These are phyloP conservation scores for Cyrtorhinus lividipennis DNA, from an alignment of 1,140 invertebrate species.

Conservation along the genomic window DNA sequence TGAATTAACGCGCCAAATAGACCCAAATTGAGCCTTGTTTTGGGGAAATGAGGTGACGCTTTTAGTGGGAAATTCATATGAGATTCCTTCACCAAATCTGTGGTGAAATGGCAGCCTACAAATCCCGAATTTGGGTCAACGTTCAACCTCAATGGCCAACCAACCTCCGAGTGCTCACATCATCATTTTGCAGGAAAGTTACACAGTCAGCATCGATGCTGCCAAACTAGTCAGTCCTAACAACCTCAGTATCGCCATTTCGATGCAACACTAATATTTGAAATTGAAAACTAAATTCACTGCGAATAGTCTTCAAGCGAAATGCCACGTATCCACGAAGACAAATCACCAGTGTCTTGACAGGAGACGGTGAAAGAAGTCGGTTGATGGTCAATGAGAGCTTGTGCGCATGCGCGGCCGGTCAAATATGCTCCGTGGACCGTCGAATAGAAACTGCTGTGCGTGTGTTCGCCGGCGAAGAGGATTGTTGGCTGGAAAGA, in stretches of 20 bases:
- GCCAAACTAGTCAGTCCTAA: background rate
- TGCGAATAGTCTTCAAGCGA: slow-evolving; percentile 27
- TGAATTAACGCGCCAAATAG: too few relatives aligned
- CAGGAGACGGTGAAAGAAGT: slow-evolving; percentile 42
- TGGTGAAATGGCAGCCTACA: too few relatives aligned
- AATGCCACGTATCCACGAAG: slow-evolving; percentile 73
- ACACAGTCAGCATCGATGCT: background rate
- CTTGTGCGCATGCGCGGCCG: slow-evolving; percentile 69
- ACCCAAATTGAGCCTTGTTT: too few relatives aligned
- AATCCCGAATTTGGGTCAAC: too few relatives aligned
- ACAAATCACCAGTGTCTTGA: slow-evolving; percentile 56
- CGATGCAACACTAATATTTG: too few relatives aligned
- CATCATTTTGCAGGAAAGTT: background rate
- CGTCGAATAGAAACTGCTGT: slow-evolving; percentile 85
- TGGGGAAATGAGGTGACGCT: too few relatives aligned
- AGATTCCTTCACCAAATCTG: too few relatives aligned
- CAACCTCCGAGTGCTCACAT: background rate
- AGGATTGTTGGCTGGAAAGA: slow-evolving; percentile 53
- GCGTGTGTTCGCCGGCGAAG: slow-evolving; percentile 90
- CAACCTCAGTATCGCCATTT: background rate
- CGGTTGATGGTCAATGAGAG: slow-evolving; percentile 37
- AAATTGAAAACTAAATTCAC: background rate
- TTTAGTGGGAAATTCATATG: too few relatives aligned
- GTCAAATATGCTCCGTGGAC: slow-evolving; percentile 85
- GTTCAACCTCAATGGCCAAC: background rate